Evolutionary conservation across 2,888 invertebrate genomes (phyloP), one percentile per base, ranked within the genome.

Genomic region (Balanococcus diminutus): DNA sequence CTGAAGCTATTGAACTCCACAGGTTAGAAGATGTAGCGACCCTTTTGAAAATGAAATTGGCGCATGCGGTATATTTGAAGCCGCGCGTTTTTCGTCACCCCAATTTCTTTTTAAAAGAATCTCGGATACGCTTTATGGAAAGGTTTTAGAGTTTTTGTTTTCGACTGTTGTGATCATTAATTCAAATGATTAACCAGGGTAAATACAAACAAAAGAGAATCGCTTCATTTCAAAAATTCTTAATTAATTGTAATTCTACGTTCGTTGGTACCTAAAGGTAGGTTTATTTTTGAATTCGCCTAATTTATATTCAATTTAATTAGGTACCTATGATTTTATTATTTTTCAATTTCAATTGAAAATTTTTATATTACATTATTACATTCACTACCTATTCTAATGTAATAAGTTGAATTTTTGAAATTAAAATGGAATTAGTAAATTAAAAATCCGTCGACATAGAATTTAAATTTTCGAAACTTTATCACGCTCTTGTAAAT

Each of bases 1-100:
- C 82, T 56, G 22, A 31, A 82, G 82, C 82, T 85, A 85, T 85
- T 85, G 85, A 85, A 85, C 85, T 85, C 85, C 51, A 85, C 85
- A 85, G 85, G 85, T 85, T 85, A 85, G 75, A 85, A 75, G 79
- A 85, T 85, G 75, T 75, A 79, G 75, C 75, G 39, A 75, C 75
- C 84, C 72, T 39, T 84, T 32, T 56, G 31, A 32, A 61, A 32
- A 36, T 39, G 85, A 42, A 84, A 51, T 31, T 67, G 85, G 85
- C 85, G 85, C 85, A 85, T 85, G 85, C 85, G 85, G 36, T 79
- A 11, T 36, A 79, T 79, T 36, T 79, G 75, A 36, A 36, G 36
- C 2, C 75, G 75, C 36, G 36, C 36, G 36, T 79, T 79, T 79
- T 79, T 79, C 36, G 75, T 19, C 75, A 79, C 75, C 75, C 75